Evolutionary conservation across 2,113 vertebrate species (phyloP).

Genomic region (Microcebus jonahi): DNA sequence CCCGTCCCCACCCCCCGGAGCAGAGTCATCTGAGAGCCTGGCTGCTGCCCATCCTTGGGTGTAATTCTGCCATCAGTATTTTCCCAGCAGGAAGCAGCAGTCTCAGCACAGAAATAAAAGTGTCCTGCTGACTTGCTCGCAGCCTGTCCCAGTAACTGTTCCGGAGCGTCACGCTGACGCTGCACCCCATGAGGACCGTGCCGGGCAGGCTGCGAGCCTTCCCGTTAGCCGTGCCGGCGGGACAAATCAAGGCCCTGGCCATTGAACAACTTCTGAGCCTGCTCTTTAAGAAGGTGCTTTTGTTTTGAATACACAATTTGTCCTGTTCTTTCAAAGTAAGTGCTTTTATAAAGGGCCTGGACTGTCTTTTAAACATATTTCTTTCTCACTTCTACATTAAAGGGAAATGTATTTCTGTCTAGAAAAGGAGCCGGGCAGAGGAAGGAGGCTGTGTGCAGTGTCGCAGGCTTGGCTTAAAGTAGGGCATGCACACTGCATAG

Average conservation of each 20-base stretch:
- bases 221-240: background rate
- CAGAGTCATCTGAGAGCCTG: background rate
- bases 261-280: background rate
- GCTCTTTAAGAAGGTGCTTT: constrained; percentile 19
- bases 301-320: constrained; percentile 51
- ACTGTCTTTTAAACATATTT: constrained; percentile 34
- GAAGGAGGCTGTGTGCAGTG: background rate
- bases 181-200: background rate
- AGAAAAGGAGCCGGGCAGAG: background rate
- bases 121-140: constrained; percentile 34
- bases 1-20: background rate
- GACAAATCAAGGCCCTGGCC: background rate
- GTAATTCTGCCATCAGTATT: background rate
- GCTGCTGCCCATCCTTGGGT: background rate
- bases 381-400: background rate
- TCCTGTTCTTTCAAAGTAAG: constrained; percentile 60
- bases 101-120: constrained; percentile 26
- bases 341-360: constrained; percentile 55
- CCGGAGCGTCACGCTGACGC: constrained; percentile 2
- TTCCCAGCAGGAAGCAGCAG: constrained; percentile 17
- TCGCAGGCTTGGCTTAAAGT: constrained; percentile 35
- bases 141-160: background rate
- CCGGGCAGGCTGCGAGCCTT: background rate
- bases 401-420: constrained; percentile 54
- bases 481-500: background rate